Evolutionary conservation across 1,140 invertebrate species (phyloP).

Genomic region (Arctopsyche grandis): DNA sequence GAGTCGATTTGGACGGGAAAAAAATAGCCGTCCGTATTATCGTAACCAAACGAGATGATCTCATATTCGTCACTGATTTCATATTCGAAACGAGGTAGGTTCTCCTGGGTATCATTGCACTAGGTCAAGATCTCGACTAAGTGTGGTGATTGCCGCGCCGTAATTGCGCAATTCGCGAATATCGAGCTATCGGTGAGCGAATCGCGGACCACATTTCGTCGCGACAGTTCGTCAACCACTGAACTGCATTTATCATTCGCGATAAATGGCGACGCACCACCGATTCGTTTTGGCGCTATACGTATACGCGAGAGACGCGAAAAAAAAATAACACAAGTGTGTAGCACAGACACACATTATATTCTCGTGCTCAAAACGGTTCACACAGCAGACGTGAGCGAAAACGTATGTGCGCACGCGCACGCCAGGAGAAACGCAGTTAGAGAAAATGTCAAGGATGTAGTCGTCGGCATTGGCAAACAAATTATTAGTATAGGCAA

Average conservation of each 20-base stretch:
- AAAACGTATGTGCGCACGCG: neutral
- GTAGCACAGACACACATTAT: too few relatives aligned
- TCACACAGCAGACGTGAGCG: neutral
- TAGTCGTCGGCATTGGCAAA: slow-evolving; percentile 36
- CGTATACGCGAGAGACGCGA: too few relatives aligned
- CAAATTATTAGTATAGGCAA: slow-evolving; percentile 33
- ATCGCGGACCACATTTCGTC: slow-evolving; percentile 36
- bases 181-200: neutral
- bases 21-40: too few relatives aligned
- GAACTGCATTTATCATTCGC: slow-evolving; percentile 40
- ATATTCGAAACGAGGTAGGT: too few relatives aligned
- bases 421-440: slow-evolving; percentile 33
- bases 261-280: slow-evolving; percentile 28
- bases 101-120: too few relatives aligned
- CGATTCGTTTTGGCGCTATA: slow-evolving; percentile 3
- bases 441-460: slow-evolving; percentile 44
- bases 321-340: too few relatives aligned
- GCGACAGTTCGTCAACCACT: slow-evolving; percentile 40
- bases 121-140: too few relatives aligned
- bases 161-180: neutral
- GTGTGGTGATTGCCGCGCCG: too few relatives aligned
- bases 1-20: too few relatives aligned
- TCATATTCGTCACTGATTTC: too few relatives aligned
- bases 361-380: neutral
- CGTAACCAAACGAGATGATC: too few relatives aligned